A percentile compares a stretch with the other conserved stretches of the same genome.
Evolutionary conservation across 2,113 vertebrate species (phyloP).

Genomic region (Brachyhypopomus occidentalis): DNA sequence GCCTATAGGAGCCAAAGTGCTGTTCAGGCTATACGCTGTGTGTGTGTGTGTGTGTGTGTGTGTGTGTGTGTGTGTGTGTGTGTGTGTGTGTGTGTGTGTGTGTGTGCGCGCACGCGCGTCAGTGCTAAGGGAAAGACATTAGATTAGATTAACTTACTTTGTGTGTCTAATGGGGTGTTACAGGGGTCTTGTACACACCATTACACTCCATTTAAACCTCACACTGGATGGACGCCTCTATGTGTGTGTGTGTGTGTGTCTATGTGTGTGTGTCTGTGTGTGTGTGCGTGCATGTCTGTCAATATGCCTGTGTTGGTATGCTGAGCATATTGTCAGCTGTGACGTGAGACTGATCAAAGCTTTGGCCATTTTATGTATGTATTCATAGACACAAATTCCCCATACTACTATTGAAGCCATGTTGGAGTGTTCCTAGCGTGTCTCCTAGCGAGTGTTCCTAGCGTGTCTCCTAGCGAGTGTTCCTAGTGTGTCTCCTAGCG

Average conservation of each 20-base stretch:
- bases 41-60: slow-evolving; percentile 25
- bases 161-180: slow-evolving; percentile 89
- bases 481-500: no score
- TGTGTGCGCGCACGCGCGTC: slow-evolving; percentile 26
- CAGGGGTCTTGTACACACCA: slow-evolving; percentile 88
- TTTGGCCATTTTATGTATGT: neutral
- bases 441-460: neutral
- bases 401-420: neutral
- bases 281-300: neutral
- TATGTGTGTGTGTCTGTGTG: slow-evolving; percentile 17
- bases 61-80: slow-evolving; percentile 24
- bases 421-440: neutral
- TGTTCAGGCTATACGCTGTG: neutral
- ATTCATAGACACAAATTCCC: slow-evolving; percentile 16
- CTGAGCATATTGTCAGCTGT: slow-evolving; percentile 37
- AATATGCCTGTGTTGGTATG: neutral
- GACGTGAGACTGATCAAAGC: neutral
- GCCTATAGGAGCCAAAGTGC: neutral
- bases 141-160: slow-evolving; percentile 85
- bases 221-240: slow-evolving; percentile 66
- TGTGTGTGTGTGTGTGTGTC: neutral
- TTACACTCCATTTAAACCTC: slow-evolving; percentile 93
- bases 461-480: no score
- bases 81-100: slow-evolving; percentile 29
- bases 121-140: slow-evolving; percentile 70